A percentile compares a stretch with the other conserved stretches of the same genome.
Evolutionary conservation across 2,797 vertebrate genomes (phyloP).

Genomic region (Hyperoplus lanceolatus): DNA sequence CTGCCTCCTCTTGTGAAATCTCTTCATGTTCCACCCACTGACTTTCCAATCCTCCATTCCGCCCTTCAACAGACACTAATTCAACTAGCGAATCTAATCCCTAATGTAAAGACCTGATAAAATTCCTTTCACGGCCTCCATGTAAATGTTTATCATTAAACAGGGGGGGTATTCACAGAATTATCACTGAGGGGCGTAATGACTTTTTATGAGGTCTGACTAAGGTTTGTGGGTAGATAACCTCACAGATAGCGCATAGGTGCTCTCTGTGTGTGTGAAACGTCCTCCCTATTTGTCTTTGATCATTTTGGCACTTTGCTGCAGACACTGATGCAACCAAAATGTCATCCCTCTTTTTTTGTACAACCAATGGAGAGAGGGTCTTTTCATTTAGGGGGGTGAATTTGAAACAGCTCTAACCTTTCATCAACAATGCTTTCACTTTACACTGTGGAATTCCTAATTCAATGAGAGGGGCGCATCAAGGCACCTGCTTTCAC

Average conservation of each 20-base stretch:
- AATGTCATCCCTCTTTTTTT: slow-evolving; percentile 80
- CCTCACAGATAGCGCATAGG: slow-evolving; percentile 66
- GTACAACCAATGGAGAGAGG: slow-evolving; percentile 72
- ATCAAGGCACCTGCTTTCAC: slow-evolving; percentile 70
- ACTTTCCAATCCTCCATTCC: slow-evolving; percentile 71
- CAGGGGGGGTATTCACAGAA: slow-evolving; percentile 61
- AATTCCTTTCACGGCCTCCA: slow-evolving; percentile 64
- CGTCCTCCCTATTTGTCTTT: slow-evolving; percentile 76
- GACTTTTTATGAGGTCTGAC: slow-evolving; percentile 76
- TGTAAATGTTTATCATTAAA: slow-evolving; percentile 81
- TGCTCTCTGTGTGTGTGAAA: slow-evolving; percentile 65
- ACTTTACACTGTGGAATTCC: slow-evolving; percentile 81
- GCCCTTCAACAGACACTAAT: slow-evolving; percentile 77
- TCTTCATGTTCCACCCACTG: slow-evolving; percentile 80
- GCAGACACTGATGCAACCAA: slow-evolving; percentile 81
- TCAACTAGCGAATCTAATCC: slow-evolving; percentile 74
- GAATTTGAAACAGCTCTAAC: slow-evolving; percentile 81
- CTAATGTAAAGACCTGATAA: slow-evolving; percentile 72
- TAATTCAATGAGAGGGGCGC: slow-evolving; percentile 69
- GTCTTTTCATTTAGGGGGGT: slow-evolving; percentile 76
- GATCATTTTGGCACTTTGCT: slow-evolving; percentile 81
- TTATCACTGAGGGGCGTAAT: slow-evolving; percentile 71
- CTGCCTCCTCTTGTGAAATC: slow-evolving; percentile 82
- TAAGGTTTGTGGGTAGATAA: slow-evolving; percentile 74
- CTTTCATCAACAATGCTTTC: slow-evolving; percentile 82